phyloP scores from a whole-genome alignment of 2,797 vertebrate species.

The Rhinatrema bivittatum region DNA sequence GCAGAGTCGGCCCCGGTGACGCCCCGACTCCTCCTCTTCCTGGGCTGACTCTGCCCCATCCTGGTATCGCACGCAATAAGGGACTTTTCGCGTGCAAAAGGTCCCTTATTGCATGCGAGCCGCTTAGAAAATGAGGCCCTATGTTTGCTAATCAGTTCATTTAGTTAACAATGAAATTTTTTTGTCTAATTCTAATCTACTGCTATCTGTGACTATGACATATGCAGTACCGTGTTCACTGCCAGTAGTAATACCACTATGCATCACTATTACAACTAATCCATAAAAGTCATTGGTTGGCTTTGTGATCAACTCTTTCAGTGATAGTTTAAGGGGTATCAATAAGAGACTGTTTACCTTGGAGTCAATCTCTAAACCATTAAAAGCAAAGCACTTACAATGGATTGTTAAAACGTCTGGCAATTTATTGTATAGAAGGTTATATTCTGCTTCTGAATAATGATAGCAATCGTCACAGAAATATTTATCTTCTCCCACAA shows the following conservation, averaged over 20 bases:
- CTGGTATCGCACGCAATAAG: no score
- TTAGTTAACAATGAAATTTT: slow-evolving; percentile 35
- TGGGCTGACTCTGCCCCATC: no score
- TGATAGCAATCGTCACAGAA: slow-evolving; percentile 96
- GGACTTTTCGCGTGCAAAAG: no score
- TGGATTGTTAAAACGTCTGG: slow-evolving; percentile 95
- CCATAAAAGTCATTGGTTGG: slow-evolving; percentile 73
- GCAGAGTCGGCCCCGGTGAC: no score
- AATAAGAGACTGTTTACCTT: slow-evolving; percentile 93
- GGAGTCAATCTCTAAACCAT: slow-evolving; percentile 84
- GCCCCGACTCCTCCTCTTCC: no score
- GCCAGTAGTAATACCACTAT: slow-evolving; percentile 93
- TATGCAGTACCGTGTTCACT: slow-evolving; percentile 94
- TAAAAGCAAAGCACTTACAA: slow-evolving; percentile 95
- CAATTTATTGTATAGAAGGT: slow-evolving; percentile 93
- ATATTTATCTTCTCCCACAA: slow-evolving; percentile 95
- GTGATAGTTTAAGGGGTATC: slow-evolving; percentile 79
- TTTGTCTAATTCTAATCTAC: slow-evolving; percentile 50
- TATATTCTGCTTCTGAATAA: slow-evolving; percentile 93
- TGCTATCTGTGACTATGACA: slow-evolving; percentile 75
- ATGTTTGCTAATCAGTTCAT: no score
- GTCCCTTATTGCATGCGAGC: no score
- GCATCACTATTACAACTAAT: slow-evolving; percentile 93
- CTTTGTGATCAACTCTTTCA: slow-evolving; percentile 88
- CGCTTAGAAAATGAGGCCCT: no score